Evolutionary conservation across 2,797 vertebrate species (phyloP).

Genomic region (Enteromius fasciolatus): DNA sequence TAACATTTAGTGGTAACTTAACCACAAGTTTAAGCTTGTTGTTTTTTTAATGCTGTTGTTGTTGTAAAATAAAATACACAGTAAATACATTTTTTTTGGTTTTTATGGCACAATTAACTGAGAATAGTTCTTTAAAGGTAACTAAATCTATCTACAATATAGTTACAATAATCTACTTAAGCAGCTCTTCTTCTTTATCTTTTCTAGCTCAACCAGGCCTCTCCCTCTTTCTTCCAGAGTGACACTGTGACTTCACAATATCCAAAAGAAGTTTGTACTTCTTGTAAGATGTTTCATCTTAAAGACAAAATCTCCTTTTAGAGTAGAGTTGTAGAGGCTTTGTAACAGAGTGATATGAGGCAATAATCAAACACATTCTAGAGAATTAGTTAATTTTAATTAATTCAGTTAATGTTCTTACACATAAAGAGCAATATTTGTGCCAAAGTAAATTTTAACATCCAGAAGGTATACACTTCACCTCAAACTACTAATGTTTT

Average conservation of each 20-base stretch:
- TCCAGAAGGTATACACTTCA: not conserved
- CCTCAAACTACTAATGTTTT: not conserved
- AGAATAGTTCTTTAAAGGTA: not conserved
- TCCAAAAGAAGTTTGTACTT: not conserved
- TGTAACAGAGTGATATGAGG: not conserved
- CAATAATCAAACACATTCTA: slow-evolving; percentile 1
- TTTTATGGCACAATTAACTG: not conserved
- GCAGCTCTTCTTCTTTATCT: not conserved
- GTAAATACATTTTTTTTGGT: not conserved
- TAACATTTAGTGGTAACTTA: not conserved
- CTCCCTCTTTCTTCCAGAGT: not conserved
- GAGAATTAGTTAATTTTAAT: not conserved
- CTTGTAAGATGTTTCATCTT: not conserved
- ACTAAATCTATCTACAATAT: not conserved
- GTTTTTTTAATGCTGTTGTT: not conserved
- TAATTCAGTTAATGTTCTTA: not conserved
- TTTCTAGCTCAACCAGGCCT: not conserved
- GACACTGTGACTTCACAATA: not conserved
- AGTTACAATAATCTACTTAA: not conserved
- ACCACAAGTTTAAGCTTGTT: not conserved
- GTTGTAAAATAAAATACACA: too few relatives aligned
- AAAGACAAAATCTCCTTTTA: not conserved
- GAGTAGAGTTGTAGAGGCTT: not conserved
- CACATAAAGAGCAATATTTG: not conserved
- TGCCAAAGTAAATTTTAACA: not conserved